Conservation (phyloP, 2,888 invertebrate species). For the Eucera pruinosa region DNA sequence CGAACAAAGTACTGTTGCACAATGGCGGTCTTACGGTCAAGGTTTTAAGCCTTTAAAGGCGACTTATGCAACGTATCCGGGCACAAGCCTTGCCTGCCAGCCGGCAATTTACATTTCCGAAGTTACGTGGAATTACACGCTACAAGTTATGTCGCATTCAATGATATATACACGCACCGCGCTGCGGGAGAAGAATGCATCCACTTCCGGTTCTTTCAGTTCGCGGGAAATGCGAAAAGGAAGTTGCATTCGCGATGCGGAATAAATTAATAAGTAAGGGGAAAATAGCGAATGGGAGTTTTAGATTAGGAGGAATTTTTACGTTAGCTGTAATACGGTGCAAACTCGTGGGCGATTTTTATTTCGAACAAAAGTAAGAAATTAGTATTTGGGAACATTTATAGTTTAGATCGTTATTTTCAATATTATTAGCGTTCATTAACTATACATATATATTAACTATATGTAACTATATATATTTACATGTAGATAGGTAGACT, state of each 20-base stretch:
- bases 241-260: background rate
- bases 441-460: too few species aligned
- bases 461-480: too few species aligned
- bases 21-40: slow-evolving; percentile 55
- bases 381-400: too few species aligned
- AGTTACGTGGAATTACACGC: slow-evolving; percentile 27
- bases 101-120: slow-evolving; percentile 43
- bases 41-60: slow-evolving; percentile 47
- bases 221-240: slow-evolving; percentile 1
- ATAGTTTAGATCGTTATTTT: too few species aligned
- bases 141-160: background rate
- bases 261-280: slow-evolving; percentile 7
- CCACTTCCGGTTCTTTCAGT: slow-evolving; percentile 7
- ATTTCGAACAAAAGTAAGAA: too few species aligned
- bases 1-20: slow-evolving; percentile 31
- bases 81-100: slow-evolving; percentile 6
- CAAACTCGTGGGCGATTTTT: too few species aligned
- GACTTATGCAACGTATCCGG: slow-evolving; percentile 54
- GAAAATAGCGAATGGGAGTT: too few species aligned
- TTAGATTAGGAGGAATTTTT: too few species aligned
- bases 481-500: too few species aligned
- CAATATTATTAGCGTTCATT: too few species aligned
- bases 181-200: background rate
- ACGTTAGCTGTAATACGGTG: too few species aligned
- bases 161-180: background rate